Base-by-base conservation (phyloP, 2,113 vertebrate species). In the Xenopus tropicalis region DNA sequence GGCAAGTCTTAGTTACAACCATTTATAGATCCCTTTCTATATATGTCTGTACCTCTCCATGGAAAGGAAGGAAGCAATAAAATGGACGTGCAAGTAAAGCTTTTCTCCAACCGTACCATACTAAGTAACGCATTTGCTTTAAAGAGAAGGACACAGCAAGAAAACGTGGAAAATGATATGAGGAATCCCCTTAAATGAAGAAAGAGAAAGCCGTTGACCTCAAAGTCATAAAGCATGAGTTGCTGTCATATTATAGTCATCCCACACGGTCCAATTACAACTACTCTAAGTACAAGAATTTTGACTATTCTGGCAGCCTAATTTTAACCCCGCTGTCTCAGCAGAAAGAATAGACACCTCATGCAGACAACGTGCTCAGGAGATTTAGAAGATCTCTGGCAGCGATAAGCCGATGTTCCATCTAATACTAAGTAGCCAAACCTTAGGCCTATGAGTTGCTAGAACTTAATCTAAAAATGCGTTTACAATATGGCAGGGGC, bases 251-350 rank as follows among this genome's bases (percentile, higher is more conserved):
- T 42, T 65, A 56, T 20, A 37, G 63, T 65, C n/a, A 64, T 56
- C 46, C 61, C 19, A 56, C 70, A 56, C 37, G 61, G 70, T 72
- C 51, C 25, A 65, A 29, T 72, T 72, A 72, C 70, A 72, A 43
- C 70, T 42, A 29, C 70, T 64, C 63, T 3, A 11, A 42, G 70
- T 65, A 63, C 48, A 42, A 51, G 46, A 64, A 72, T 72, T 51
- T 56, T 23, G 61, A 65, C 48, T 56, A 72, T 72, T 16, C 61
- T 72, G n/a, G 44, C 44, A 54, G 70, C 20, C 70, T 72, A 72
- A 72, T 64, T 72, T 65, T 72, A 72, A 65, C 70, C 20, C 10
- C 7, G 70, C 70, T 20, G 48, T 65, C 70, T 72, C 70, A 72
- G 70, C 70, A 72, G 70, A 42, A 29, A 72, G 70, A 65, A 63